phyloP scores from a whole-genome alignment of 1,140 invertebrate species.

The Drosophila nasuta region DNA sequence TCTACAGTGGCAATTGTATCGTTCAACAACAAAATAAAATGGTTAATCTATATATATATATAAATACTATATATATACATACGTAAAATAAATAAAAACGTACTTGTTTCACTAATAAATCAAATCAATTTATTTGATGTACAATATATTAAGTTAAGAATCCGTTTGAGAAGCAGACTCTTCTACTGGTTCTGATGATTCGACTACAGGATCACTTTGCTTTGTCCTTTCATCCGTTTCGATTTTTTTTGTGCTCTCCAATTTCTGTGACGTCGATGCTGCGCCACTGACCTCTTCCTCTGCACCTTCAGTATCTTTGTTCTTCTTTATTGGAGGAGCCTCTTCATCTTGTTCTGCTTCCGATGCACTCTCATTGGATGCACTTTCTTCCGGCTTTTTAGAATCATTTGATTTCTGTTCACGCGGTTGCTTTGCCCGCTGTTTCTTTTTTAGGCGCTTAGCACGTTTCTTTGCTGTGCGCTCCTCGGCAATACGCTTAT shows the following conservation, averaged over 20 bases:
- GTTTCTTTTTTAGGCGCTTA: constrained; percentile 92
- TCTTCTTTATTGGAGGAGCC: not conserved
- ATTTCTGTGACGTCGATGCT: constrained; percentile 38
- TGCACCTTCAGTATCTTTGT: not conserved
- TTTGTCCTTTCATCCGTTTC: not conserved
- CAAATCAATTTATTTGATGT: constrained; percentile 21
- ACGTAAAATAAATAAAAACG: constrained; percentile 58
- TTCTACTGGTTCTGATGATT: not conserved
- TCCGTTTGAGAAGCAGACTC: not conserved
- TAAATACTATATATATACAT: constrained; percentile 15
- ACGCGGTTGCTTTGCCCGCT: constrained; percentile 74
- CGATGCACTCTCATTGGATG: constrained; percentile 50
- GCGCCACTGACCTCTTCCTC: constrained; percentile 40
- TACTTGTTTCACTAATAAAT: constrained; percentile 67
- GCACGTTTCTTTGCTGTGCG: constrained; percentile 93
- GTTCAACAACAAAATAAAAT: constrained; percentile 40
- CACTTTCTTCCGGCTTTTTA: constrained; percentile 20
- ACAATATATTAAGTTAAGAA: not conserved
- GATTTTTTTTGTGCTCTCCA: not conserved
- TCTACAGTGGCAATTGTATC: constrained; percentile 37
- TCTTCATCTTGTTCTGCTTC: constrained; percentile 23
- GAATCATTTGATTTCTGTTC: constrained; percentile 39
- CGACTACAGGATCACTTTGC: not conserved
- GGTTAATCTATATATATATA: constrained; percentile 35
- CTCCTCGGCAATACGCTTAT: constrained; percentile 91